Evolutionary conservation across 2,797 vertebrate species (phyloP).

Genomic region (Tenualosa thibaudeaui): DNA sequence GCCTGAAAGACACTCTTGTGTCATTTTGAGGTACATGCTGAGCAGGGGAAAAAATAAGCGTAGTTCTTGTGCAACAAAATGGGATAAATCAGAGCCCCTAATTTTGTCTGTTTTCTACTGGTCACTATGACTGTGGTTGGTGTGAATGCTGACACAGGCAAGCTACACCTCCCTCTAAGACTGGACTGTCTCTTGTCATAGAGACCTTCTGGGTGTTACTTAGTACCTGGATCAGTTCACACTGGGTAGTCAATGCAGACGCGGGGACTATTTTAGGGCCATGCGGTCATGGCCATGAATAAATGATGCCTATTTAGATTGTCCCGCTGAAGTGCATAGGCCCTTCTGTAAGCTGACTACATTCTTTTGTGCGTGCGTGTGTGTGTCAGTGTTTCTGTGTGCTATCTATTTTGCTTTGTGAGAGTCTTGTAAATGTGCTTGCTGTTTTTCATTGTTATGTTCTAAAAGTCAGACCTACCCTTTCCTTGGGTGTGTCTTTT

Average conservation of each 20-base stretch:
- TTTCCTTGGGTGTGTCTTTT: background rate
- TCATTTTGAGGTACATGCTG: background rate
- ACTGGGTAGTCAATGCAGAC: constrained; percentile 42
- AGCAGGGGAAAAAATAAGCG: background rate
- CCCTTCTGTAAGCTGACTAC: background rate
- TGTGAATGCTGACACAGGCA: background rate
- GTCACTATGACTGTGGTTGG: background rate
- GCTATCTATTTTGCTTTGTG: background rate
- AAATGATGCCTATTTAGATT: constrained; percentile 54
- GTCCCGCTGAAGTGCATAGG: constrained; percentile 47
- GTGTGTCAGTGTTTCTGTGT: background rate
- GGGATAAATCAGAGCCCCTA: background rate
- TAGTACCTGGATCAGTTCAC: constrained; percentile 31
- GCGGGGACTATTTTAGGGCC: constrained; percentile 60
- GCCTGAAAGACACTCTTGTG: constrained; percentile 39
- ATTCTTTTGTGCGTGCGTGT: constrained; percentile 25
- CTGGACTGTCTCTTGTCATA: constrained; percentile 34
- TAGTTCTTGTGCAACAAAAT: background rate
- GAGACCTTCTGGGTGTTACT: constrained; percentile 43
- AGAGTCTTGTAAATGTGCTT: background rate
- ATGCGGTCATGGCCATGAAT: constrained; percentile 64
- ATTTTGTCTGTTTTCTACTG: background rate
- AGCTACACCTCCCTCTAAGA: background rate
- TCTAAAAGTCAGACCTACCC: background rate
- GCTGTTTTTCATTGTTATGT: background rate